Percentiles rank a stretch among this genome's conserved stretches.
These are phyloP conservation scores for Scylla paramamosain DNA, from an alignment of 1,140 invertebrate genomes.

Conservation along the genomic window DNA sequence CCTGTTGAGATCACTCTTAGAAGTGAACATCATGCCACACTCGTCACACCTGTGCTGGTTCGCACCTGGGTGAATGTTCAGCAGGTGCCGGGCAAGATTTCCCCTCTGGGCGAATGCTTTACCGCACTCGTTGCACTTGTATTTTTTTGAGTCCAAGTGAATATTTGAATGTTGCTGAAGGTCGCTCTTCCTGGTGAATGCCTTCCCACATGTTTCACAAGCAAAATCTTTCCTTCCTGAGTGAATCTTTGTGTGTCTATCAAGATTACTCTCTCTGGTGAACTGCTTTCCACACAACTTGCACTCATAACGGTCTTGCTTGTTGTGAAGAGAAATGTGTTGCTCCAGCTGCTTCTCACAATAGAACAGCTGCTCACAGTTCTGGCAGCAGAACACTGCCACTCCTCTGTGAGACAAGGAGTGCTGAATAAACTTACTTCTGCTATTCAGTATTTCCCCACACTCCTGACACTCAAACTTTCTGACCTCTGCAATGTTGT, in stretches of 20 bases:
- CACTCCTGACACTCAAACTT: neutral
- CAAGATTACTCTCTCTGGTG: conserved; percentile 43
- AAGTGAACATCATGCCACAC: neutral
- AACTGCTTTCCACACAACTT: conserved; percentile 36
- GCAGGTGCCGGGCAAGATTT: neutral
- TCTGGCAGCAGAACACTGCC: neutral
- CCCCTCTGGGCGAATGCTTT: conserved; percentile 47
- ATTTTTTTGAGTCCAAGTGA: conserved; percentile 77
- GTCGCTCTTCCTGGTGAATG: neutral
- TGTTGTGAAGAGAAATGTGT: neutral
- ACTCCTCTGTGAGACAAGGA: neutral
- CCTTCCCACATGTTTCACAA: conserved; percentile 82
- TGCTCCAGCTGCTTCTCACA: conserved; percentile 10
- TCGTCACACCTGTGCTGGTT: neutral
- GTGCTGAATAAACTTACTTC: neutral
- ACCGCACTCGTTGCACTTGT: conserved; percentile 76
- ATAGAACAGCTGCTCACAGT: neutral
- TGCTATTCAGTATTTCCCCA: neutral
- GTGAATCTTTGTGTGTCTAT: conserved; percentile 94
- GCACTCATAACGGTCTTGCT: neutral
- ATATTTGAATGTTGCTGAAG: conserved; percentile 27
- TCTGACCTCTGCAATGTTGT: neutral
- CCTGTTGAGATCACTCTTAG: neutral
- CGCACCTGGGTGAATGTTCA: neutral
- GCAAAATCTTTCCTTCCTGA: conserved; percentile 98